A percentile compares a stretch with the other conserved stretches of the same genome.
These are phyloP conservation scores for Corythucha ciliata DNA, from an alignment of 2,888 invertebrate genomes.

Conservation along the genomic window DNA sequence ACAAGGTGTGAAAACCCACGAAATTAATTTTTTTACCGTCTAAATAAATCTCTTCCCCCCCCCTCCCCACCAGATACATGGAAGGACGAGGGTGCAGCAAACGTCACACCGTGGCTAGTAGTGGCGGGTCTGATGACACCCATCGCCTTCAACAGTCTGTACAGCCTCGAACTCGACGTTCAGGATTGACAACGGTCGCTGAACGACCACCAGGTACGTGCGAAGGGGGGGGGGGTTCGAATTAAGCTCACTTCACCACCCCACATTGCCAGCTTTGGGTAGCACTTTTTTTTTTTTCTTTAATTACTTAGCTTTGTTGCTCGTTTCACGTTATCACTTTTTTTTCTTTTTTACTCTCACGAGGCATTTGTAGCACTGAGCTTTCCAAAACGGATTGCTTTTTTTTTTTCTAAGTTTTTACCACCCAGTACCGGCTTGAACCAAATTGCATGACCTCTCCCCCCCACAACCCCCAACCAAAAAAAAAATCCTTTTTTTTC, in stretches of 20 bases:
- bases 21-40: background rate
- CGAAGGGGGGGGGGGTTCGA: too few species aligned
- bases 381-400: conserved; percentile 29
- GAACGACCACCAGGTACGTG: conserved; percentile 72
- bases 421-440: too few species aligned
- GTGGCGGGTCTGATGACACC: conserved; percentile 55
- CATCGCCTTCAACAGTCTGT: conserved; percentile 41
- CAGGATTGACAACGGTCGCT: conserved; percentile 75
- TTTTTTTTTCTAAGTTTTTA: conserved; percentile 37
- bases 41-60: conserved; percentile 12
- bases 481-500: too few species aligned
- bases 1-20: conserved; percentile 15
- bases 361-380: conserved; percentile 12
- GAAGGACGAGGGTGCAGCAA: conserved; percentile 63
- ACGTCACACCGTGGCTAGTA: conserved; percentile 64
- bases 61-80: conserved; percentile 58
- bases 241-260: conserved; percentile 1
- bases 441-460: too few species aligned
- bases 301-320: too few species aligned
- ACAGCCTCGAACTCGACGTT: conserved; percentile 57
- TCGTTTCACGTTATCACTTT: too few species aligned
- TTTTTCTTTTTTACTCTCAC: conserved; percentile 35
- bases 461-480: too few species aligned
- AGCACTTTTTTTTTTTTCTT: conserved; percentile 36
- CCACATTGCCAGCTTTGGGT: conserved; percentile 19